Percentiles rank a stretch among this genome's conserved stretches.
Evolutionary conservation across 1,140 invertebrate genomes (phyloP).

Genomic region (Magallana ariakensis): DNA sequence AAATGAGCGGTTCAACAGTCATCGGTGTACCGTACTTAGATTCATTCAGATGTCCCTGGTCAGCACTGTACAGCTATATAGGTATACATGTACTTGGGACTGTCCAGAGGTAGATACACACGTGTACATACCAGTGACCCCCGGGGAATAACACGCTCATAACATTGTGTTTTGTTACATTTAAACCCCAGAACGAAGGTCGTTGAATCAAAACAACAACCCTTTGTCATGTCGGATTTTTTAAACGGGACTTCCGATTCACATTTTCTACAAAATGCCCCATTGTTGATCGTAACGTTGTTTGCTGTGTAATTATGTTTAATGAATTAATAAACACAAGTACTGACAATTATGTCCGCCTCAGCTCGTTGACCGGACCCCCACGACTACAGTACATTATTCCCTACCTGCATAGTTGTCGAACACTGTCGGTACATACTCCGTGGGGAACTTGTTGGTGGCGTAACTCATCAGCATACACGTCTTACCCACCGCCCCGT

Average conservation of each 20-base stretch:
- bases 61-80: background rate
- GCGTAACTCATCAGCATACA: slow-evolving; percentile 77
- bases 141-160: background rate
- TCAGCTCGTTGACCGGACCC: slow-evolving; percentile 90
- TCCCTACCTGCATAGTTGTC: slow-evolving; percentile 90
- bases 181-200: slow-evolving; percentile 9
- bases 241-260: background rate
- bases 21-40: background rate
- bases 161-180: slow-evolving; percentile 29
- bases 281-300: background rate
- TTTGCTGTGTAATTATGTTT: background rate
- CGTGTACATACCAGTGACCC: background rate
- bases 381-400: slow-evolving; percentile 96
- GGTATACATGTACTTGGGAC: background rate
- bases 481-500: slow-evolving; percentile 72
- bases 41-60: background rate
- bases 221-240: background rate
- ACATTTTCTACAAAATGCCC: background rate
- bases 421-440: slow-evolving; percentile 76
- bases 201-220: slow-evolving; percentile 10
- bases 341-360: slow-evolving; percentile 53
- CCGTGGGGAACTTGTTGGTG: slow-evolving; percentile 73
- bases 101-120: background rate
- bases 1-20: slow-evolving; percentile 8
- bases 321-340: background rate